Conservation (phyloP, 2,888 invertebrate species). For the Apamea sordens region DNA sequence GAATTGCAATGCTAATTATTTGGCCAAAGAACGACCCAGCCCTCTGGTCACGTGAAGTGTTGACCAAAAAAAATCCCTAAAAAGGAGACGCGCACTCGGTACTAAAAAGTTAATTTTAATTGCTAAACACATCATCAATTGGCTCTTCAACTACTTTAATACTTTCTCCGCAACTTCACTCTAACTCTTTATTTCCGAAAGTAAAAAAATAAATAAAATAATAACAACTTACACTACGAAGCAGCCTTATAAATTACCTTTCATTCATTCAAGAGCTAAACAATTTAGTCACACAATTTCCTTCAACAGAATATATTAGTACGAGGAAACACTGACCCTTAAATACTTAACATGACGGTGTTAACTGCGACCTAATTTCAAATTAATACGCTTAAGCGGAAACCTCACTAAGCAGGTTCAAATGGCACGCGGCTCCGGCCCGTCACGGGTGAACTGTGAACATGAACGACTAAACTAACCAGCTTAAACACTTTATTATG, state of each 20-base stretch:
- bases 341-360: slow-evolving; percentile 81
- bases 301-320: slow-evolving; percentile 44
- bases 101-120: neutral
- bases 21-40: too few relatives aligned
- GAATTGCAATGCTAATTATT: too few relatives aligned
- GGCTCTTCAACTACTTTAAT: neutral
- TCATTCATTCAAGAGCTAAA: slow-evolving; percentile 4
- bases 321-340: slow-evolving; percentile 83
- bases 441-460: slow-evolving; percentile 69
- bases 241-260: neutral
- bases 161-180: neutral
- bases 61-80: too few relatives aligned
- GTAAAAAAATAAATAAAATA: neutral
- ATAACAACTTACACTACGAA: neutral
- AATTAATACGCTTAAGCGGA: slow-evolving; percentile 90
- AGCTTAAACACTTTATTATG: slow-evolving; percentile 80
- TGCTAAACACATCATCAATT: neutral
- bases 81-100: too few relatives aligned
- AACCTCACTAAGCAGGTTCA: slow-evolving; percentile 89
- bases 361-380: slow-evolving; percentile 89
- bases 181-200: neutral
- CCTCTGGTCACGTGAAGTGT: too few relatives aligned
- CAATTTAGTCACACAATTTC: slow-evolving; percentile 1
- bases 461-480: slow-evolving; percentile 74
- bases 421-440: slow-evolving; percentile 83